Conservation (phyloP, 2,113 vertebrate species). For the Pterocles burchelli region DNA sequence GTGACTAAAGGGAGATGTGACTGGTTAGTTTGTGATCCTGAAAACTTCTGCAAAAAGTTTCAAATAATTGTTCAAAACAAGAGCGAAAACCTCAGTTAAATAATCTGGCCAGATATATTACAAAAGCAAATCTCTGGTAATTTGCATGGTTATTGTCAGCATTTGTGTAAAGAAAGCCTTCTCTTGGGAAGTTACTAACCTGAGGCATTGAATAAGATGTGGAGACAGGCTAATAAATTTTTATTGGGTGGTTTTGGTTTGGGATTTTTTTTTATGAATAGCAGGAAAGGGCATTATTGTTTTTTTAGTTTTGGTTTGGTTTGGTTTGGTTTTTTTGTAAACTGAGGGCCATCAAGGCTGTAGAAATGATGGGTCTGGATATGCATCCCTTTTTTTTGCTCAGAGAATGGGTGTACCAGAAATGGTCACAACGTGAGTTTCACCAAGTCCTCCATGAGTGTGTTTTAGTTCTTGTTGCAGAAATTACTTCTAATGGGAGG, state of each 20-base stretch:
- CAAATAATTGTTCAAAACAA: background rate
- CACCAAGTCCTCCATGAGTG: background rate
- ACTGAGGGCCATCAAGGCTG: background rate
- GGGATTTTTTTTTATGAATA: background rate
- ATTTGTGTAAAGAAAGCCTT: background rate
- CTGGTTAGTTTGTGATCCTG: background rate
- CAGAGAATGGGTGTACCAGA: background rate
- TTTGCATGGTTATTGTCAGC: background rate
- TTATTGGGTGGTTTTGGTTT: background rate
- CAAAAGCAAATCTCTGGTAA: background rate
- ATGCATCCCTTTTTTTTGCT: background rate
- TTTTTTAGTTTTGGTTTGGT: no score
- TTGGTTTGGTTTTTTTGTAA: background rate
- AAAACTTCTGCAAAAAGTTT: background rate
- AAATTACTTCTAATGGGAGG: background rate
- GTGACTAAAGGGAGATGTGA: background rate
- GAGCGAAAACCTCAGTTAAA: background rate
- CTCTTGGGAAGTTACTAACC: background rate
- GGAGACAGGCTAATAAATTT: background rate
- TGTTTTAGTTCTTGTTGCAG: background rate
- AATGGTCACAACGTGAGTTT: background rate
- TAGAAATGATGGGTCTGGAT: background rate
- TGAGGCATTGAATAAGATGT: background rate
- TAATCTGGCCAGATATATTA: background rate
- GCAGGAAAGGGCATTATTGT: background rate